phyloP scores from a whole-genome alignment of 2,113 vertebrate species.

The Centropus unirufus region DNA sequence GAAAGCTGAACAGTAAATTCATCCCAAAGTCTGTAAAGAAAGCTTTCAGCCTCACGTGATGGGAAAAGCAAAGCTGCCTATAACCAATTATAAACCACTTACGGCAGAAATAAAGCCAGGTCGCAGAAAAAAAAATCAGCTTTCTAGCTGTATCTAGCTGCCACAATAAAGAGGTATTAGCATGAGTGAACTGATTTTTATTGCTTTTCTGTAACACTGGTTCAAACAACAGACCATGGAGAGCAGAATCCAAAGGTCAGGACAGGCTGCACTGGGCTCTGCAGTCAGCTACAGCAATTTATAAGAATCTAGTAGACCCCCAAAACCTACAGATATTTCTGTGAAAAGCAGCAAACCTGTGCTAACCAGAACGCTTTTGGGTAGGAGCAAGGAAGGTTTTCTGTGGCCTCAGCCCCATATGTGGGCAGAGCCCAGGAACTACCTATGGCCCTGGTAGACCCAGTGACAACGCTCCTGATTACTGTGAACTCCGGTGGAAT shows the following conservation, averaged over 20 bases:
- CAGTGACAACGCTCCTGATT: background rate
- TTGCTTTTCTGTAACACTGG: background rate
- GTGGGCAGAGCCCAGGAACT: background rate
- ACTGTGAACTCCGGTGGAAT: no score
- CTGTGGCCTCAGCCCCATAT: background rate
- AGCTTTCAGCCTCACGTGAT: background rate
- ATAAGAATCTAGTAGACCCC: background rate
- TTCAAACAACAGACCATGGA: background rate
- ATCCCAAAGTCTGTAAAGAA: background rate
- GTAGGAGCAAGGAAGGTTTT: background rate
- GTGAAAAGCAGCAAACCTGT: rapidly evolving
- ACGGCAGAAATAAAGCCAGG: background rate
- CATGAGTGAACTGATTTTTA: background rate
- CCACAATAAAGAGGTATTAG: background rate
- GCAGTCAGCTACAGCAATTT: background rate
- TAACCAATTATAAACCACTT: background rate
- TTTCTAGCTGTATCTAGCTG: background rate
- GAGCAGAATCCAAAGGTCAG: rapidly evolving
- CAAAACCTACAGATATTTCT: background rate
- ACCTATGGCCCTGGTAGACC: background rate
- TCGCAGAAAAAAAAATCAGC: background rate
- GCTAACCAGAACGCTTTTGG: background rate
- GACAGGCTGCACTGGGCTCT: background rate
- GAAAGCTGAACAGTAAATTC: rapidly evolving
- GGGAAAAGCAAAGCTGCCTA: background rate